These are phyloP conservation scores for Dicrurus megarhynchus DNA, from an alignment of 2,113 vertebrate genomes.

Conservation along the genomic window DNA sequence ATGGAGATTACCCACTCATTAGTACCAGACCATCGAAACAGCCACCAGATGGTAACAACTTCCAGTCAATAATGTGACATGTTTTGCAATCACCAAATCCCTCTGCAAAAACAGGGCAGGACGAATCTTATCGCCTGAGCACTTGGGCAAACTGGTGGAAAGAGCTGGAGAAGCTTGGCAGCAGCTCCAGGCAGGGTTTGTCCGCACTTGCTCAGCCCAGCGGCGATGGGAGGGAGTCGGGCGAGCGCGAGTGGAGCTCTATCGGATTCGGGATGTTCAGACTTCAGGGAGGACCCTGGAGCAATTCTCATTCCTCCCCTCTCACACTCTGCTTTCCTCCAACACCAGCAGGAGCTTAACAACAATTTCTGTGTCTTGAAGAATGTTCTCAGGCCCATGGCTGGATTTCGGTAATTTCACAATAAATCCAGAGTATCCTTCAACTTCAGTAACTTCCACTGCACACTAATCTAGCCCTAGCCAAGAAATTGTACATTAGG, in stretches of 20 bases:
- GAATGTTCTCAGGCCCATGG: neutral
- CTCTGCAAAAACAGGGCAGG: slow-evolving; percentile 37
- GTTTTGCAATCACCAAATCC: slow-evolving; percentile 57
- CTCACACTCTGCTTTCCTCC: fast-evolving
- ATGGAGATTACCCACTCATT: slow-evolving; percentile 24
- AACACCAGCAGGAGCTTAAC: neutral
- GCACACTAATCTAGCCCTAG: neutral
- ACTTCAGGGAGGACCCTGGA: neutral
- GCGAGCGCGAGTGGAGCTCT: fast-evolving
- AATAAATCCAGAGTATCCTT: neutral
- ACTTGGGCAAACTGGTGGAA: neutral
- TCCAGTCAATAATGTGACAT: slow-evolving; percentile 27
- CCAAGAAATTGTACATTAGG: neutral
- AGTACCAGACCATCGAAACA: slow-evolving; percentile 4
- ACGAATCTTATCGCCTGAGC: neutral
- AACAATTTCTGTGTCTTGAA: neutral
- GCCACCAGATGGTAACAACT: slow-evolving; percentile 49
- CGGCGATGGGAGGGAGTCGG: neutral
- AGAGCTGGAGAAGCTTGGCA: neutral
- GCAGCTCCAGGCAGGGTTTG: neutral
- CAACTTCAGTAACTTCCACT: neutral
- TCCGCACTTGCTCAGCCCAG: neutral
- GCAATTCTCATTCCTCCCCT: neutral
- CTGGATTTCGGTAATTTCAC: neutral
- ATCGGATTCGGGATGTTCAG: neutral